Evolutionary conservation across 2,888 invertebrate genomes (phyloP), one percentile per base, ranked within the genome.

Genomic region (Glyphotaelius pellucidus): DNA sequence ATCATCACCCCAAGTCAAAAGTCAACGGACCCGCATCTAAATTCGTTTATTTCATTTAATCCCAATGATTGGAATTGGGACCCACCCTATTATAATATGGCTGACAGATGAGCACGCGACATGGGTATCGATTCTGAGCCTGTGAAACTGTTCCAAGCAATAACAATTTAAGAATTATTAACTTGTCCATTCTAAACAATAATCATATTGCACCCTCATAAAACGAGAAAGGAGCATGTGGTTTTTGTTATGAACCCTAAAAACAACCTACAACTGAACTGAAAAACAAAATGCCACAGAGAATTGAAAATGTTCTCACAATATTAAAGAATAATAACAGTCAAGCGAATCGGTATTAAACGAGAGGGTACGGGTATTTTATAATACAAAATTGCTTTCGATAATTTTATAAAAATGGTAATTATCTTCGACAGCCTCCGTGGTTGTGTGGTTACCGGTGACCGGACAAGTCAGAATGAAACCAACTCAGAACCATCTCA

Each of bases 21-120:
- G 83, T 25, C 83, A 15, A 15, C 35, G 35, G 30, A 30, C 86
- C 86, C 86, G 86, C 86, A 86, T 86, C 42, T 35, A 47, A 42
- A 86, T 25, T 5, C n/a, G 30, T 86, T 86, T 47, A 42, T 86
- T 42, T 47, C 2, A 86, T 86, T 42, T 86, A 86, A 86, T 42
- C 38, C 30, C 42, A 42, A 42, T 30, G 86, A 86, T 86, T 86
- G 86, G 42, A 42, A 47, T 47, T 47, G 47, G 3, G 47, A 5
- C 86, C 47, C 35, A 32, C 35, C 83, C 83, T 15, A 38, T 32
- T 3, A 32, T 38, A 38, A 7, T 38, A 83, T 15, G 38, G 38
- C 35, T 85, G n/a, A 38, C 14, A 14, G 38, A 85, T 42, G 85
- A 42, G 38, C 42, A n/a, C 32, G 84, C 11, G 25, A 14, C n/a